These are phyloP conservation scores for Tholera decimalis DNA, from an alignment of 2,888 invertebrate genomes.

Conservation along the genomic window DNA sequence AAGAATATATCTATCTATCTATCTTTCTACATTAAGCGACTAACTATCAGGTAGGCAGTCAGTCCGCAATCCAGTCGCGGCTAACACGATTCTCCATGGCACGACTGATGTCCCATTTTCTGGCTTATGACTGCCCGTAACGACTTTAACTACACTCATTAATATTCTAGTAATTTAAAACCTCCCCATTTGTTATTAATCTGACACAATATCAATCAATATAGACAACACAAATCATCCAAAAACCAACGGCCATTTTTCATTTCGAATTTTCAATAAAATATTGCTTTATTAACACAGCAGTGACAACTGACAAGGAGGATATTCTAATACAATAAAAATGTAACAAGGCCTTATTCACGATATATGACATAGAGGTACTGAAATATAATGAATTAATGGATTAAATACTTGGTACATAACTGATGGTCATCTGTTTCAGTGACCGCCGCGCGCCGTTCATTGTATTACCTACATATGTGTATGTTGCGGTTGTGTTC, in stretches of 20 bases:
- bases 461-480: conserved; percentile 50
- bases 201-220: background rate
- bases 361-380: conserved; percentile 4
- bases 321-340: conserved; percentile 15
- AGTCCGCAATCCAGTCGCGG: too few relatives aligned
- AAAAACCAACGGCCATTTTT: conserved; percentile 5
- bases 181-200: background rate
- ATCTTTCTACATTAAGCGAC: too few relatives aligned
- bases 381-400: conserved; percentile 53
- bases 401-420: conserved; percentile 60
- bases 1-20: too few relatives aligned
- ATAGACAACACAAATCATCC: background rate
- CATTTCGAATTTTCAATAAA: conserved; percentile 2
- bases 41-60: too few relatives aligned
- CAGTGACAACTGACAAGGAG: too few relatives aligned
- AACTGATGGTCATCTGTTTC: conserved; percentile 51
- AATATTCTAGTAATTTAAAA: background rate
- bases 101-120: too few relatives aligned
- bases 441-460: conserved; percentile 44
- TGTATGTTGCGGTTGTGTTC: conserved; percentile 24
- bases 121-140: too few relatives aligned
- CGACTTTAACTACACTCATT: too few relatives aligned
- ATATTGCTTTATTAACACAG: conserved; percentile 2
- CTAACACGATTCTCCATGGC: too few relatives aligned
- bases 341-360: background rate